Evolutionary conservation across 2,797 vertebrate species (phyloP).

Genomic region (Catostomus latipinnis): DNA sequence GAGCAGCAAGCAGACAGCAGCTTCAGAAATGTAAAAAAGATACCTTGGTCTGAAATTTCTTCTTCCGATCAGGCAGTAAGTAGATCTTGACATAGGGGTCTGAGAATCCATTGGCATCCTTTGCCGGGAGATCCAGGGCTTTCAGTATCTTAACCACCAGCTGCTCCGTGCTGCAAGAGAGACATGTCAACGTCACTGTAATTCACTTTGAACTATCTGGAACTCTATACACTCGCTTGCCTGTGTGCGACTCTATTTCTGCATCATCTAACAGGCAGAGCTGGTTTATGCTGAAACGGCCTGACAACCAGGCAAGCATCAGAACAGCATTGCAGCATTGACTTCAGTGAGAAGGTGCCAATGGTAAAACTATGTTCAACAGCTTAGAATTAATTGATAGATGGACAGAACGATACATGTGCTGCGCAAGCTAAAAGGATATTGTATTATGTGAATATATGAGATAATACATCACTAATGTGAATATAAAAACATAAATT

Average conservation of each 20-base stretch:
- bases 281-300: constrained; percentile 23
- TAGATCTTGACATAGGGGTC: constrained; percentile 95
- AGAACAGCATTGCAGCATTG: not conserved
- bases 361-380: constrained; percentile 1
- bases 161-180: constrained; percentile 83
- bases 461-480: constrained; percentile 49
- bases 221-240: not conserved
- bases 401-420: not conserved
- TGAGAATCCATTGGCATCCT: constrained; percentile 92
- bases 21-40: constrained; percentile 19
- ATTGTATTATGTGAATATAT: constrained; percentile 19
- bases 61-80: constrained; percentile 93
- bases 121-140: constrained; percentile 89
- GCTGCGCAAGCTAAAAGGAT: constrained; percentile 15
- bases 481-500: constrained; percentile 53
- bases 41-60: constrained; percentile 95
- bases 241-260: not conserved
- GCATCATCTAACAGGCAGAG: constrained; percentile 27
- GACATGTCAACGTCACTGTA: constrained; percentile 43
- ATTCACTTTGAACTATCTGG: constrained; percentile 41
- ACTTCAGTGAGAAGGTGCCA: constrained; percentile 24
- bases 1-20: not conserved
- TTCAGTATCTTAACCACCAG: constrained; percentile 91
- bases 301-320: constrained; percentile 40
- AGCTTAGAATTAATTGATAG: constrained; percentile 13